Base-by-base conservation (phyloP, 2,888 invertebrate species). In the Epinotia nisella region DNA sequence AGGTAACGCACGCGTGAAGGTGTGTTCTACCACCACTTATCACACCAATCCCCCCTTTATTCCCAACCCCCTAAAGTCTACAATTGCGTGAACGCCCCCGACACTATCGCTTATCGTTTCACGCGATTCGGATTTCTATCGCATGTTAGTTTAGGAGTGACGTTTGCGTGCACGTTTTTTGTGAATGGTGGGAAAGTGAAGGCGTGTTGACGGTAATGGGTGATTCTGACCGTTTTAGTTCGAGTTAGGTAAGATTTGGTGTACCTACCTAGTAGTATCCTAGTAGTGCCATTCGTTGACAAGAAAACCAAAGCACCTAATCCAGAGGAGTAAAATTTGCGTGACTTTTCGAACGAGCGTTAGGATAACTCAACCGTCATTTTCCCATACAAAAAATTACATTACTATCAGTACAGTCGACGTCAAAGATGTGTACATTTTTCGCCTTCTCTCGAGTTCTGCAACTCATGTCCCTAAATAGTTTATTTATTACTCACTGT, bases 121-220 rank as follows among this genome's bases (percentile, higher is more conserved):
- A 66, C 13, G 15, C 66, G 55, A 66, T 41, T 66, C 0, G 24
- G 24, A 56, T 55, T 2, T 24, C 24, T 66, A 7, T 66, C 2
- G 15, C 4, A 9, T 39, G 5, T 55, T 10, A n/a, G 7, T 4
- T 49, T 41, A 66, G 56, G 21, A 21, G 66, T 13, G 55, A 56
- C 11, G 55, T 56, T 66, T 15, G 21, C 11, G 55, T 66, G 41
- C 24, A n/a, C 13, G 41, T 41, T 56, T 24, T 56, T 21, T 41
- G 39, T 66, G 41, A 19, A 65, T 56, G 56, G 66, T 66, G 66
- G 66, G 66, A 66, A 66, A 66, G 66, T 66, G 66, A 66, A 65
- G 66, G 66, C 66, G 66, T 66, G 65, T 65, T 65, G 41, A 41
- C 41, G 66, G 66, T 49, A 49, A 49, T 53, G 39, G 55, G 65